phyloP scores from a whole-genome alignment of 2,797 vertebrate genomes.

The Notamacropus eugenii region DNA sequence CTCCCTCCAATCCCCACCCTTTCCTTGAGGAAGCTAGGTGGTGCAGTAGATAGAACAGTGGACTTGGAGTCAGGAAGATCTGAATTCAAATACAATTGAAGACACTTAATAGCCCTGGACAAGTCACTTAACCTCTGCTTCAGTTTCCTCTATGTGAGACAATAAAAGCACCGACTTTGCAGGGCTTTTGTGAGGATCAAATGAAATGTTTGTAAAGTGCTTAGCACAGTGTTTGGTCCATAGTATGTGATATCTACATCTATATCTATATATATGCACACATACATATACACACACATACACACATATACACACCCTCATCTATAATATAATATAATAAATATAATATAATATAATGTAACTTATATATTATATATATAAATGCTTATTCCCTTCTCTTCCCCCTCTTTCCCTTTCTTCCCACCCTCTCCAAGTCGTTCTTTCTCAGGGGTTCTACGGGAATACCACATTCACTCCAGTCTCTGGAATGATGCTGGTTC shows the following conservation, averaged over 20 bases:
- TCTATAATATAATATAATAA: too few relatives aligned
- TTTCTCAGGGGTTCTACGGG: background rate
- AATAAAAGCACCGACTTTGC: background rate
- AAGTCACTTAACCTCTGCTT: background rate
- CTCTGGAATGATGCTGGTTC: background rate
- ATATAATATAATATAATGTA: too few relatives aligned
- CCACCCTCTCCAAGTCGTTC: background rate
- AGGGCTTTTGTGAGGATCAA: background rate
- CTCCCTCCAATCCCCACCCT: background rate
- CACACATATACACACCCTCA: too few relatives aligned
- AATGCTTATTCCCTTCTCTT: background rate
- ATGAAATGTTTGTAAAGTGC: background rate
- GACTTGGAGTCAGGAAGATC: background rate
- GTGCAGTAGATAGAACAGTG: background rate
- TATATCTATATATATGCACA: too few relatives aligned
- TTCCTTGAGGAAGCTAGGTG: background rate
- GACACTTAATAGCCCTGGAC: background rate
- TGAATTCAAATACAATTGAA: background rate
- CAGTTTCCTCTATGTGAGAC: background rate
- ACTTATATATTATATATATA: background rate
- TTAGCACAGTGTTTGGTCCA: background rate
- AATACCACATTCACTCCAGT: background rate
- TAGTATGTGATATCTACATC: background rate
- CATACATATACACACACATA: too few relatives aligned
- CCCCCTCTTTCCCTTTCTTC: background rate